Evolutionary conservation across 2,113 vertebrate species (phyloP), one percentile per base, ranked within the genome.

Genomic region (Paracanthobrama guichenoti): DNA sequence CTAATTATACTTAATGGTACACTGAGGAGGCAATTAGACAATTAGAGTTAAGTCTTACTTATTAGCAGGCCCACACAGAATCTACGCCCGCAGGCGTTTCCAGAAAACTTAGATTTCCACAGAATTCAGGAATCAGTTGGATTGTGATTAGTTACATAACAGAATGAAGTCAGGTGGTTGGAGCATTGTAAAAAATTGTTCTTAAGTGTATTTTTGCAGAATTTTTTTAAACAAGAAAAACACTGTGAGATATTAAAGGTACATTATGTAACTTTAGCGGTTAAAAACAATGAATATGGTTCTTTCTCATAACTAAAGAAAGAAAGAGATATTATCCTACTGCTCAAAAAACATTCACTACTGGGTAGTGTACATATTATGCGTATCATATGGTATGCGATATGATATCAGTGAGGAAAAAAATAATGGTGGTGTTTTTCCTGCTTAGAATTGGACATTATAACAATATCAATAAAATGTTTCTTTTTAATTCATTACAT

Each of bases 11-110:
- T 59, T 39, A 77, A 77, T 59, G 53, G 1, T 59, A 59, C 53
- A 59, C 20, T 24, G 31, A 78, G 20, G 75, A 78, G 75, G 31
- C 31, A 59, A 42, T 78, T 76, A 55, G 50, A 76, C 48, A 59
- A 59, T 59, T 78, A 59, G 53, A 78, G 20, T 60, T 42, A 59
- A 78, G 6, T 42, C 53, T 16, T 59, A 78, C 53, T 24, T 39
- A 78, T 39, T 16, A 78, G 31, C 12, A 7, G 42, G n/a, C 75
- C 20, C 20, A 24, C 20, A 42, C 13, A 12, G 22, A 39, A 31
- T 77, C 28, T 55, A 28, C 48, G 3, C 48, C 26, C 9, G 3
- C 16, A 76, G 26, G 48, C 55, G 8, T 53, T 53, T n/a, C 5
- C 4, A 22, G 48, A 13, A 53, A 57, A 7, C 42, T 53, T 18